Percentiles rank a stretch among this genome's conserved stretches.
These are phyloP conservation scores for Oncorhynchus masou DNA, from an alignment of 2,113 vertebrate species.

Conservation along the genomic window DNA sequence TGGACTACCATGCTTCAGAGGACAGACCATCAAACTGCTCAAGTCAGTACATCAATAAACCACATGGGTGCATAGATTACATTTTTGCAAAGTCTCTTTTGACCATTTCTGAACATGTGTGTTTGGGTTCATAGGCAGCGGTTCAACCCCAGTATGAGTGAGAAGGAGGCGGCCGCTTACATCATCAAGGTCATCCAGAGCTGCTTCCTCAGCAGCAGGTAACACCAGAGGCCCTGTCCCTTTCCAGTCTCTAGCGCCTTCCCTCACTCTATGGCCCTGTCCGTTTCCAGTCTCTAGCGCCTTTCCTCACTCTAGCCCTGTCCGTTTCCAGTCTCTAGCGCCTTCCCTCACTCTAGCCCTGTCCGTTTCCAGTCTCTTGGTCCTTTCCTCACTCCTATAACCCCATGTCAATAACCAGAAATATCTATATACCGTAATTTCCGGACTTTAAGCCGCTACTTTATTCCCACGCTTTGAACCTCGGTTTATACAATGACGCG, in stretches of 20 bases:
- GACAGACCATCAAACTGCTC: constrained; percentile 96
- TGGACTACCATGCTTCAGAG: constrained; percentile 94
- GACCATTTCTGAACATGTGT: neutral
- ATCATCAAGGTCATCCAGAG: constrained; percentile 98
- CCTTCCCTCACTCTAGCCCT: no score
- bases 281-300: no score
- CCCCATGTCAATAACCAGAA: no score
- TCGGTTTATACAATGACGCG: no score
- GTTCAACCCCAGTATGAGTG: constrained; percentile 95
- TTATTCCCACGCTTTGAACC: no score
- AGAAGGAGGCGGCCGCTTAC: constrained; percentile 93
- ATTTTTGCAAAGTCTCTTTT: neutral
- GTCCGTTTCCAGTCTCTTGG: no score
- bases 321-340: neutral
- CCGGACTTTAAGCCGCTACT: no score
- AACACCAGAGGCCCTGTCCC: constrained; percentile 8
- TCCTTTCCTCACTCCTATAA: no score
- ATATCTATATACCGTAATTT: no score
- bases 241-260: no score
- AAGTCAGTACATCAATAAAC: constrained; percentile 78
- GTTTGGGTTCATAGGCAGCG: constrained; percentile 75
- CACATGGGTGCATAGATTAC: no score
- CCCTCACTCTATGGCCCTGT: no score
- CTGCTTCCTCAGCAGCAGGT: constrained; percentile 99
- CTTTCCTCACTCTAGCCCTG: neutral